Evolutionary conservation across 2,113 vertebrate genomes (phyloP), one percentile per base, ranked within the genome.

Genomic region (Jaculus jaculus): DNA sequence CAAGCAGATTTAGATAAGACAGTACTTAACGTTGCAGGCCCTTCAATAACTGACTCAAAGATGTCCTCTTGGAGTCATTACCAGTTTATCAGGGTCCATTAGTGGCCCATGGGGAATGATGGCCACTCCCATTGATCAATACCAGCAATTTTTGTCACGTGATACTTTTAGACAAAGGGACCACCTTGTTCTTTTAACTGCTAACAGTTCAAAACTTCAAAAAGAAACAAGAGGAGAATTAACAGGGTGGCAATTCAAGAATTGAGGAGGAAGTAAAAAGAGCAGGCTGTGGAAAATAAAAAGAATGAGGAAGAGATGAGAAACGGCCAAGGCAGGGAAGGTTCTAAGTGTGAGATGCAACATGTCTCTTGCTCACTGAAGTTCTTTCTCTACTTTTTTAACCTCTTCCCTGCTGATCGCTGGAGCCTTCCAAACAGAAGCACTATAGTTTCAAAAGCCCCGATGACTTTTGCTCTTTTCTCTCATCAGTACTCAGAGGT

Each of bases 401-500:
- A 54, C 85, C 58, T 92, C 72, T 72, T 63, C 63, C 58, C 91
- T 92, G 83, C 61, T 94, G 89, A 51, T 89, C 54, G 1, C 9
- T 87, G 95, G 87, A 83, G 89, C 54, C 34, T 92, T 93, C 93
- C 73, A 92, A 37, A 74, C 30, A 84, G 72, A 86, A 94, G 39
- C 68, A 54, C 30, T 68, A 5, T 68, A 21, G 77, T 95, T 92
- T 91, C 94, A 94, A 88, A 96, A 81, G 51, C 77, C 11, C 0
- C 42, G 61, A 60, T 78, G 42, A 42, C 61, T 71, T 95, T 94
- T 95, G 73, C 81, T 95, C 93, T 95, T 91, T 16, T 84, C 13
- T 88, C 37, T 92, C 73, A 91, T 95, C 90, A 71, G 71, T 92
- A 87, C 84, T 84, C 69, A 81, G 26, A 93, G 60, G 84, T 94